Percentiles rank a stretch among this genome's conserved stretches.
Conservation (phyloP, 92 coral and sea anemone genomes). For the Blastomussa wellsi region DNA sequence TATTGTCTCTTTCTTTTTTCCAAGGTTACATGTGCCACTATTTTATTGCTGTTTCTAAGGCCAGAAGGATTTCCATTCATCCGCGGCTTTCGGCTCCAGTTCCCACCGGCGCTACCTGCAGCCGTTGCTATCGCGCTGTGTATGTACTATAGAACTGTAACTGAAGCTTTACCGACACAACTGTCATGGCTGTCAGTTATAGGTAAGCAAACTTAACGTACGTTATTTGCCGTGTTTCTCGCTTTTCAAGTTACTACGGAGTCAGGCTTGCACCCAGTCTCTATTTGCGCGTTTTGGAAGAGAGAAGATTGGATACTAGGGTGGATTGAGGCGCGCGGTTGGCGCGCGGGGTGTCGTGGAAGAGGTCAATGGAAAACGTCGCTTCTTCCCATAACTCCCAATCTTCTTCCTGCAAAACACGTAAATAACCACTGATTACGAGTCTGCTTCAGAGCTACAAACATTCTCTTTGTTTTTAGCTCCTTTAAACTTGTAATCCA, state of each 20-base stretch:
- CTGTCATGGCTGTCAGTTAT: conserved; percentile 26
- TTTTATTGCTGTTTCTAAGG: conserved; percentile 61
- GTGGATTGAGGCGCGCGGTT: no score
- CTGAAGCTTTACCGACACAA: conserved; percentile 54
- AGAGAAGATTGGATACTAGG: no score
- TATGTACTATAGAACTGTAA: conserved; percentile 65
- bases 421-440: no score
- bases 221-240: no score
- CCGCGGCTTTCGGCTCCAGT: conserved; percentile 44
- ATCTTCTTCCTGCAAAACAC: no score
- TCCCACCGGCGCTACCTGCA: conserved; percentile 57
- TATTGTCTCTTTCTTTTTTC: not conserved
- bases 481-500: no score
- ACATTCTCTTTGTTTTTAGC: not conserved
- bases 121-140: conserved; percentile 51
- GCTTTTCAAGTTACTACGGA: no score
- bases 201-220: conserved; percentile 38
- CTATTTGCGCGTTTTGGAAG: no score
- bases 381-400: no score
- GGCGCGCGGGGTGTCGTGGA: no score
- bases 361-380: no score
- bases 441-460: not conserved
- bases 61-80: conserved; percentile 68
- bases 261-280: no score
- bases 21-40: conserved; percentile 37